Evolutionary conservation across 1,140 invertebrate species (phyloP), one percentile per base, ranked within the genome.

Genomic region (Euwallacea similis): DNA sequence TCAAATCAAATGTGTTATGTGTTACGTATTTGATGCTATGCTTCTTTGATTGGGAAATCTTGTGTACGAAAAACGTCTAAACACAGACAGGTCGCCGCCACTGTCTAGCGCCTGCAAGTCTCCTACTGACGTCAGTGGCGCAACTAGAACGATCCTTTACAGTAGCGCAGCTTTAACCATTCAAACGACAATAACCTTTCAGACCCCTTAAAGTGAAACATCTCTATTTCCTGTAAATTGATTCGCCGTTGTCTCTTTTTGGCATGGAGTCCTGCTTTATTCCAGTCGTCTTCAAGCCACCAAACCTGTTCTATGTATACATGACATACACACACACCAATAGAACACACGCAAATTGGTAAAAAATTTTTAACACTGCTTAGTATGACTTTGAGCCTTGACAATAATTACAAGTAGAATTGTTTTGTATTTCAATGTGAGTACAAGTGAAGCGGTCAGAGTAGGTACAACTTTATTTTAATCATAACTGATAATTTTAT

Each of bases 211-310:
- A 65, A 54, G 47, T 55, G 53, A 69, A 53, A 69, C 58, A 44
- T 69, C 67, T 69, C 53, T 41, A 21, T 47, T 62, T 69, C 42
- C 58, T 50, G 47, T 13, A 69, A 69, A 69, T 69, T 69, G 67
- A 69, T 69, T 69, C 50, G 59, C 55, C 15, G 56, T 15, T 21
- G 33, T 60, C 1, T 15, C 41, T 60, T 47, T 55, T 42, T 55
- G 56, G 44, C 47, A 58, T 15, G 46, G 50, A 63, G 47, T 58
- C 21, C 41, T 9, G 65, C 55, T 66, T 56, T 62, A 13, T 16
- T 68, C 43, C 53, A 68, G 66, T 68, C 66, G 43, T 9, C 60
- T 68, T 13, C 13, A 21, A 55, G 33, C 64, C 64, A n/a, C 41
- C 7, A 10, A 7, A 33, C 44, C n/a, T 13, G 16, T 66, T 7